Evolutionary conservation across 2,797 vertebrate genomes (phyloP).

Genomic region (Sebastiscus tertius): DNA sequence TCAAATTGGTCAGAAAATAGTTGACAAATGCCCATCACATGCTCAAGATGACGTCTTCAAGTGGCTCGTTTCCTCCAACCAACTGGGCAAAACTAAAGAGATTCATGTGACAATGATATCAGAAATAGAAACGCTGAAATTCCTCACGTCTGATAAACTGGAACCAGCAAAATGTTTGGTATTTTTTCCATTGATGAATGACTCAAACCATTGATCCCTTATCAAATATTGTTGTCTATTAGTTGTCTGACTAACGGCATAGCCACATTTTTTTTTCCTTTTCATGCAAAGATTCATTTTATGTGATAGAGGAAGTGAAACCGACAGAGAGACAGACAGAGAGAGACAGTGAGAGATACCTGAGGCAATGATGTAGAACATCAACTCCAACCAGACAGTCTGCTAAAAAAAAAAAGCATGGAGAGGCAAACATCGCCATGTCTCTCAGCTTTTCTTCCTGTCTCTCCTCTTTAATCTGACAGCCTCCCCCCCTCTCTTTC

Average conservation of each 20-base stretch:
- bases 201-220: neutral
- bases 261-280: neutral
- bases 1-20: neutral
- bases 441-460: conserved; percentile 63
- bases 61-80: neutral
- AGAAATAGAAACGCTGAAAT: neutral
- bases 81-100: neutral
- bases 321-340: conserved; percentile 33
- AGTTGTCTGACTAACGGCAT: neutral
- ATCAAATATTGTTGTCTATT: neutral
- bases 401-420: conserved; percentile 50
- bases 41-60: neutral
- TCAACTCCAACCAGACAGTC: conserved; percentile 66
- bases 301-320: conserved; percentile 13
- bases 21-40: neutral
- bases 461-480: conserved; percentile 71
- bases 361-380: conserved; percentile 70
- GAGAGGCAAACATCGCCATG: conserved; percentile 58
- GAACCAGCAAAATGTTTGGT: neutral
- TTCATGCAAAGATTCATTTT: conserved; percentile 11
- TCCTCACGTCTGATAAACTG: neutral
- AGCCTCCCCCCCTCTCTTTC: conserved; percentile 31
- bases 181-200: neutral
- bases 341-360: conserved; percentile 55
- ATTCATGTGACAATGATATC: neutral